These are phyloP conservation scores for Regulus satrapa DNA, from an alignment of 2,113 vertebrate genomes.

Conservation along the genomic window DNA sequence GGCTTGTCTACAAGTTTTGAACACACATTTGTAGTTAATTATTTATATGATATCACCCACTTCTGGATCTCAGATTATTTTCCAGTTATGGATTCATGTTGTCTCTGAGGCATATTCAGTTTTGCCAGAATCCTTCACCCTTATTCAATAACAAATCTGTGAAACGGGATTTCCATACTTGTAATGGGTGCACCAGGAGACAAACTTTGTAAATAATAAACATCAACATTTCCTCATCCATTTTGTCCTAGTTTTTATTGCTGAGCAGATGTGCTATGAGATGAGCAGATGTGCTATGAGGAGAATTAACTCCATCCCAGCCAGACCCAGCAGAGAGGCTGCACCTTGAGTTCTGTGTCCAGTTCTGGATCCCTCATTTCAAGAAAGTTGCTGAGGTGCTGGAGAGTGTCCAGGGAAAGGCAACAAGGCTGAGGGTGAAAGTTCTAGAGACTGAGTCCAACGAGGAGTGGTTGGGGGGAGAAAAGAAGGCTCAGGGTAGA, in stretches of 20 bases:
- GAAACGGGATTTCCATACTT: rapidly evolving
- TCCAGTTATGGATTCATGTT: background rate
- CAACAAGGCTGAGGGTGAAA: background rate
- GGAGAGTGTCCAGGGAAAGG: background rate
- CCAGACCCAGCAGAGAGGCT: background rate
- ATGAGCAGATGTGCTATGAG: background rate
- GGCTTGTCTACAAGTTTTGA: background rate
- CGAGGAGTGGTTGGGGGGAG: background rate
- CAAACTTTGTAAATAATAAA: background rate
- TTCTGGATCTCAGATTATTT: background rate
- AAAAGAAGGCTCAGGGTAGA: background rate
- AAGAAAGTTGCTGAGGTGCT: background rate
- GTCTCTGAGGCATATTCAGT: background rate
- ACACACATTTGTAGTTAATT: rapidly evolving
- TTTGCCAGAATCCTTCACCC: background rate
- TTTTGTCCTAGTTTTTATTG: background rate
- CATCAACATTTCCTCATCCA: background rate
- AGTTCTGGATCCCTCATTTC: background rate
- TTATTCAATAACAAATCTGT: background rate
- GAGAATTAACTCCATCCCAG: background rate
- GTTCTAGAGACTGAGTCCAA: background rate
- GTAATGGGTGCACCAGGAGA: background rate
- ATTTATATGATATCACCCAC: background rate
- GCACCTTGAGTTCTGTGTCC: background rate
- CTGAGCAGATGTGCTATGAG: background rate